Conservation (phyloP, 2,113 vertebrate genomes). For the Nesogale talazaci region DNA sequence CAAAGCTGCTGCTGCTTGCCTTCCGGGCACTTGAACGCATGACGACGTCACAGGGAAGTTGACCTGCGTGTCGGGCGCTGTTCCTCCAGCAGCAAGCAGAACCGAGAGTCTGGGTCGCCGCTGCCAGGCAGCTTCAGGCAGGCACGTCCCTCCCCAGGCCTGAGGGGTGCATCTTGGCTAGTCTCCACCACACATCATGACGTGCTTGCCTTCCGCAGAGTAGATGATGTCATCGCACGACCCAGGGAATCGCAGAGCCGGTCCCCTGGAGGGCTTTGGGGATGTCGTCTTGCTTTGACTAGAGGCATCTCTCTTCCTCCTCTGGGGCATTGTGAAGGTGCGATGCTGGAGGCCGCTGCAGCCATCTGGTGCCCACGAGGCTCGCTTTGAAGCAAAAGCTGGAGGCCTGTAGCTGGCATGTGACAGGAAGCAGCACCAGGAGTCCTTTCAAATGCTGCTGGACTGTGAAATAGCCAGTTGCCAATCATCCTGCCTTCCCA, state of each 20-base stretch:
- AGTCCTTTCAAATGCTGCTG: background rate
- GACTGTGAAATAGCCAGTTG: background rate
- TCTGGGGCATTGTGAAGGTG: background rate
- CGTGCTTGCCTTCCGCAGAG: background rate
- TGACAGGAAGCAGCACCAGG: background rate
- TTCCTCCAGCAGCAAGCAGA: background rate
- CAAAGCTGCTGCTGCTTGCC: background rate
- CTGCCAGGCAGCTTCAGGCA: background rate
- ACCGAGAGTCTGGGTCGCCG: background rate
- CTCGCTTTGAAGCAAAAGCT: background rate
- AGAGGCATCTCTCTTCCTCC: background rate
- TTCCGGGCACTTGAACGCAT: background rate
- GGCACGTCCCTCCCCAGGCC: background rate
- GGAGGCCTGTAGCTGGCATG: background rate
- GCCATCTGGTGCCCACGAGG: background rate
- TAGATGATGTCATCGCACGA: background rate
- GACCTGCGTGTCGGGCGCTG: background rate
- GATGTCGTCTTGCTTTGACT: conserved; percentile 6
- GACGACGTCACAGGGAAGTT: background rate
- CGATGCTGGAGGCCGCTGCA: too few species aligned
- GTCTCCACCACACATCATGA: background rate
- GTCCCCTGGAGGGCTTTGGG: background rate
- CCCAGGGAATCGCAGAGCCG: background rate
- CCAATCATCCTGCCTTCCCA: background rate
- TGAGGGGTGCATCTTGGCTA: background rate